phyloP scores from a whole-genome alignment of 23 tunicate genomes.

The Halocynthia roretzi region DNA sequence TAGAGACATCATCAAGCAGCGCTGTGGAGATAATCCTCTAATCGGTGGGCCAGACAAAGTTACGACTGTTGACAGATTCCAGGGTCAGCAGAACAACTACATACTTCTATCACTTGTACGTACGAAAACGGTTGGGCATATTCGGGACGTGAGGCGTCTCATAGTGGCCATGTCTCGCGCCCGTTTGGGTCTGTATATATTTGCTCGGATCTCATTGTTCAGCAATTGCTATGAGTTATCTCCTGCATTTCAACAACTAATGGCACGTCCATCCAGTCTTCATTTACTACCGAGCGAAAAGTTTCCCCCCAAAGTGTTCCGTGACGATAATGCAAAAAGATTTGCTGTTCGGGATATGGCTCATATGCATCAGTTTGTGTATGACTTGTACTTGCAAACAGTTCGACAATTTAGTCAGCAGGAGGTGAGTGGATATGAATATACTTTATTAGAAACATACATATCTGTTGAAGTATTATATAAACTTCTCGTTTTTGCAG shows the following conservation, averaged over 20 bases:
- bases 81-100: constrained; percentile 99
- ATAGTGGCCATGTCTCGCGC: constrained; percentile 99
- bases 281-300: constrained; percentile 63
- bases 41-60: constrained; percentile 96
- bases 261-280: constrained; percentile 58
- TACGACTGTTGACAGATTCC: constrained; percentile 98
- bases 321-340: neutral
- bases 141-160: constrained; percentile 93
- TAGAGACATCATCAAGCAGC: constrained; percentile 82
- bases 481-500: too few species aligned
- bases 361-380: constrained; percentile 82
- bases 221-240: constrained; percentile 91
- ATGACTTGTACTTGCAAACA: constrained; percentile 76
- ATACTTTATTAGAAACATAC: too few species aligned
- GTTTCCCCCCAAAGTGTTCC: constrained; percentile 10
- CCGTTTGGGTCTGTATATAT: constrained; percentile 85
- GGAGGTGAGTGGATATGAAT: neutral
- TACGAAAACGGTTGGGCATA: constrained; percentile 91
- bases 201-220: constrained; percentile 84
- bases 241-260: constrained; percentile 73
- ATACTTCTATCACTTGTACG: constrained; percentile 94
- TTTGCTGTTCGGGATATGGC: constrained; percentile 69
- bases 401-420: constrained; percentile 41
- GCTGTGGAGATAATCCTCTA: constrained; percentile 86
- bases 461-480: too few species aligned